These are phyloP conservation scores for Pyrrhia umbra DNA, from an alignment of 2,888 invertebrate genomes.

Conservation along the genomic window DNA sequence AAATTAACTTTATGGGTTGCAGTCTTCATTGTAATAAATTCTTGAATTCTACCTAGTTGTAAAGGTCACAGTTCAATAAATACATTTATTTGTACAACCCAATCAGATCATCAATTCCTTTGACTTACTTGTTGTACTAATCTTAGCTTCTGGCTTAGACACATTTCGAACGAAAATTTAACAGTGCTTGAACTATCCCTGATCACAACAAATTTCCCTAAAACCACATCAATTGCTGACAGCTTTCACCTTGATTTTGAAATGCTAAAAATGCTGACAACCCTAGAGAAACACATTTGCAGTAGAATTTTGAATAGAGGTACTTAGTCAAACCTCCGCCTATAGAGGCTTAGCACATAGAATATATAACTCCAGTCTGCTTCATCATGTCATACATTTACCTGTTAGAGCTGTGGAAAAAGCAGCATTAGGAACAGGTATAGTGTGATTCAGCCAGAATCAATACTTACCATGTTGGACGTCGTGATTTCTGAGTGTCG, in stretches of 20 bases:
- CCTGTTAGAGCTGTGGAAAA: slow-evolving; percentile 64
- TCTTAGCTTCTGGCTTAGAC: background rate
- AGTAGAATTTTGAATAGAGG: background rate
- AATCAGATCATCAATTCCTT: slow-evolving; percentile 7
- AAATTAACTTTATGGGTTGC: slow-evolving; percentile 36
- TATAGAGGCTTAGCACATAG: slow-evolving; percentile 9
- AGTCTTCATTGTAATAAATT: slow-evolving; percentile 25
- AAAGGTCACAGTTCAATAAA: slow-evolving; percentile 32
- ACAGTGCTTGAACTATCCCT: background rate
- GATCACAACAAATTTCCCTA: slow-evolving; percentile 7
- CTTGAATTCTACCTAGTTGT: slow-evolving; percentile 40
- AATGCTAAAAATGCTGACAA: background rate
- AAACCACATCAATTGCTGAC: background rate
- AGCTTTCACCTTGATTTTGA: slow-evolving; percentile 13
- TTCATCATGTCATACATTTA: slow-evolving; percentile 49
- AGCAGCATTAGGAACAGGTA: slow-evolving; percentile 52
- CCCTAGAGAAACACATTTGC: slow-evolving; percentile 15
- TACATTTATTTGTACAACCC: slow-evolving; percentile 12
- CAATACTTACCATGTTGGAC: slow-evolving; percentile 78
- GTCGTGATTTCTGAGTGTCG: slow-evolving; percentile 68
- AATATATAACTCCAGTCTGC: slow-evolving; percentile 4
- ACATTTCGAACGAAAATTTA: background rate
- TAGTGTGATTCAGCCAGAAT: slow-evolving; percentile 41
- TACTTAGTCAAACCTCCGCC: background rate
- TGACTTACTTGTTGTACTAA: slow-evolving; percentile 6